These are phyloP conservation scores for Pristionchus exspectatus DNA, from an alignment of 2,888 invertebrate genomes.

Conservation along the genomic window DNA sequence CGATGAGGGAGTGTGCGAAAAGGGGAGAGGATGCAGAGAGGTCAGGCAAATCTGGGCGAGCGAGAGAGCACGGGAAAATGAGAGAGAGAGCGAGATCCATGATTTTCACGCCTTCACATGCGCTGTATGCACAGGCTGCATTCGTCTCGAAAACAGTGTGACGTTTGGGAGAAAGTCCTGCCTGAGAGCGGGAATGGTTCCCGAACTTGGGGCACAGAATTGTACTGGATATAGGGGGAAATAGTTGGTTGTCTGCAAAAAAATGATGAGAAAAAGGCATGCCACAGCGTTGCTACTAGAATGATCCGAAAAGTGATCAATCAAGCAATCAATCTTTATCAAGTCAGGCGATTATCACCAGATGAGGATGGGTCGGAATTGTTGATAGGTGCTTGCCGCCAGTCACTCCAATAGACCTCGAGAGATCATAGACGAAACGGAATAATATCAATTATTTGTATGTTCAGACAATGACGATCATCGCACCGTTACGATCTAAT, in stretches of 20 bases:
- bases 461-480: neutral
- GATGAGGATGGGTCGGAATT: too few relatives aligned
- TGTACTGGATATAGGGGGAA: neutral
- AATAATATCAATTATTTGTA: too few relatives aligned
- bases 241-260: neutral
- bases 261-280: too few relatives aligned
- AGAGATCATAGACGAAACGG: too few relatives aligned
- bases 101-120: constrained; percentile 1
- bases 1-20: neutral
- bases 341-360: too few relatives aligned
- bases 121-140: neutral
- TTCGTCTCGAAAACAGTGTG: neutral
- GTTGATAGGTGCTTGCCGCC: too few relatives aligned
- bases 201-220: neutral
- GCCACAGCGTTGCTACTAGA: too few relatives aligned
- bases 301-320: too few relatives aligned
- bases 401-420: too few relatives aligned
- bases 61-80: neutral
- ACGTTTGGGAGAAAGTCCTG: neutral
- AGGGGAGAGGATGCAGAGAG: neutral
- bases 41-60: neutral
- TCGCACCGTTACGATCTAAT: neutral
- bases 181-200: neutral
- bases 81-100: too few relatives aligned
- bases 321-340: too few relatives aligned